phyloP scores from a whole-genome alignment of 2,113 vertebrate species.

The Anarrhichthys ocellatus region DNA sequence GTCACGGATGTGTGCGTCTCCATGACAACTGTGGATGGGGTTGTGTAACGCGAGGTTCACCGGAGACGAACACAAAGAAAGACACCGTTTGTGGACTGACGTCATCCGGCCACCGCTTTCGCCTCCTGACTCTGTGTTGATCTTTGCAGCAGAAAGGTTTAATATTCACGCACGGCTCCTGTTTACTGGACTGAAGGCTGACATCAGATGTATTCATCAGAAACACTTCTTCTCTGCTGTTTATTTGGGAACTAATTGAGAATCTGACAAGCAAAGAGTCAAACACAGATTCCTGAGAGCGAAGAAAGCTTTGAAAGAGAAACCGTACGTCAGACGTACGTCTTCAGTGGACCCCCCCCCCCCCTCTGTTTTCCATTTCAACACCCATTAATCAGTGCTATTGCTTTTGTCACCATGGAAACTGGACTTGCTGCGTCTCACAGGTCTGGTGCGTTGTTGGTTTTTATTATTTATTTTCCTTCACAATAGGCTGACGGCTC shows the following conservation, averaged over 20 bases:
- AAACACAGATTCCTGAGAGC: too few species aligned
- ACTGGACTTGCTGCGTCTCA: slow-evolving; percentile 82
- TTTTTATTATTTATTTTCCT: background rate
- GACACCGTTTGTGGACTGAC: slow-evolving; percentile 48
- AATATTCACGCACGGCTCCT: background rate
- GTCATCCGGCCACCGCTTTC: slow-evolving; percentile 34
- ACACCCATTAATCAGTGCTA: slow-evolving; percentile 78
- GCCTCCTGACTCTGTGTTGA: slow-evolving; percentile 8
- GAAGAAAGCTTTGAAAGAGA: too few species aligned
- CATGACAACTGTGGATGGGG: slow-evolving; percentile 68
- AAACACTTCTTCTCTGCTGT: background rate
- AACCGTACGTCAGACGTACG: too few species aligned
- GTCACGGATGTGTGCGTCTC: slow-evolving; percentile 61
- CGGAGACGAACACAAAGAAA: slow-evolving; percentile 35
- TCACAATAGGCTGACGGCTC: slow-evolving; percentile 63
- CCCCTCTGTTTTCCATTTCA: slow-evolving; percentile 65
- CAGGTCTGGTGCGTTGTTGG: slow-evolving; percentile 42
- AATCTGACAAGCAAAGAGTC: too few species aligned
- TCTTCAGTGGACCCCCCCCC: background rate
- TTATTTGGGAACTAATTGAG: background rate
- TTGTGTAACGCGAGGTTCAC: slow-evolving; percentile 62
- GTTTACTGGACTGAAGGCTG: too few species aligned
- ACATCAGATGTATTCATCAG: background rate
- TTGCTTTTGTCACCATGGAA: slow-evolving; percentile 86
- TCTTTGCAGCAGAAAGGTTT: background rate